These are phyloP conservation scores for Lutjanus erythropterus DNA, from an alignment of 2,113 vertebrate species.

Conservation along the genomic window DNA sequence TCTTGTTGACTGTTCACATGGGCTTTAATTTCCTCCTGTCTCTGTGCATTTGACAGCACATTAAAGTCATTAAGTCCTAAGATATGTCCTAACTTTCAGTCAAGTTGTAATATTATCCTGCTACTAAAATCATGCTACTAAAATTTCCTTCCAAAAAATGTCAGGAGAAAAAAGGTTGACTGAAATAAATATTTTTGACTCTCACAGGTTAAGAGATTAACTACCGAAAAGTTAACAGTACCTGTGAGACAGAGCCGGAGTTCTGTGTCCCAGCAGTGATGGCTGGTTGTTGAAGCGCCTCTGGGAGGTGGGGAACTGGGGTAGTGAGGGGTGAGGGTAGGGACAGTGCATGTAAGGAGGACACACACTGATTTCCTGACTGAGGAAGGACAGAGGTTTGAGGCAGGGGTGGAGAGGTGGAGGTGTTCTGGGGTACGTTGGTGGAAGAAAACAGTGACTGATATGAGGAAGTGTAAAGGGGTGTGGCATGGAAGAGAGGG, in stretches of 20 bases:
- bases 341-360: neutral
- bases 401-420: no score
- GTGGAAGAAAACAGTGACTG: neutral
- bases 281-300: slow-evolving; percentile 55
- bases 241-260: slow-evolving; percentile 82
- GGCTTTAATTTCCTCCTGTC: no score
- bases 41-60: no score
- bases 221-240: slow-evolving; percentile 24
- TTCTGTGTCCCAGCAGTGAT: slow-evolving; percentile 61
- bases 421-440: neutral
- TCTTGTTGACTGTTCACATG: no score
- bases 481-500: neutral
- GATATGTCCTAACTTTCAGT: no score
- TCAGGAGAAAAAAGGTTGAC: no score
- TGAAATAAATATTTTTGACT: neutral
- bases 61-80: no score
- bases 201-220: neutral
- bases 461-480: neutral
- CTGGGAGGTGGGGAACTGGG: slow-evolving; percentile 42
- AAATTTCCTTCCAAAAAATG: no score
- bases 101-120: no score
- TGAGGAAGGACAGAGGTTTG: neutral
- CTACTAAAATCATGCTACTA: no score
- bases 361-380: neutral
- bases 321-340: no score